These are phyloP conservation scores for Urocynchramus pylzowi DNA, from an alignment of 2,113 vertebrate species.

Conservation along the genomic window DNA sequence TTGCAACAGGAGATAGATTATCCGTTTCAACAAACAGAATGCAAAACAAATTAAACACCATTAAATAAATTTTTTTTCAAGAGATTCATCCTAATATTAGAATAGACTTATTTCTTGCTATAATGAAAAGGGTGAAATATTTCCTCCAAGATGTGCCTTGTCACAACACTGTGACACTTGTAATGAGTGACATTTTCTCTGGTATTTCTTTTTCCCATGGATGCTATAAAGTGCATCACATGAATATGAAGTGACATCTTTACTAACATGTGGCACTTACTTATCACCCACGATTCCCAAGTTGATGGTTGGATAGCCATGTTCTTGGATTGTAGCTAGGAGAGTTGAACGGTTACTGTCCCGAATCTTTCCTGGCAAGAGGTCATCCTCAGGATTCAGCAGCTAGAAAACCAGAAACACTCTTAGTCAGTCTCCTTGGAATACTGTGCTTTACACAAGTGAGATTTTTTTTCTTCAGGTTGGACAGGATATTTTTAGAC, in stretches of 20 bases:
- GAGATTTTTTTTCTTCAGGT: not conserved
- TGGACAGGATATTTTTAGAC: not conserved
- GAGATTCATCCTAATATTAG: not conserved
- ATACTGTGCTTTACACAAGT: not conserved
- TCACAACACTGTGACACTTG: not conserved
- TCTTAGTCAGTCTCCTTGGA: conserved; percentile 35
- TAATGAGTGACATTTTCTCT: not conserved
- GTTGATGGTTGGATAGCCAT: conserved; percentile 98
- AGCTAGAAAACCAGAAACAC: conserved; percentile 75
- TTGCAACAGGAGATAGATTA: not conserved
- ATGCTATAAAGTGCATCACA: not conserved
- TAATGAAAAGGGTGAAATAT: not conserved
- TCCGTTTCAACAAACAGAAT: not conserved
- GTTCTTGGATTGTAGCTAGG: conserved; percentile 96
- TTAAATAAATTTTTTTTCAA: not conserved
- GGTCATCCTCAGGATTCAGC: conserved; percentile 96
- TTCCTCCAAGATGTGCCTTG: not conserved
- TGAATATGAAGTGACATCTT: conserved; percentile 47
- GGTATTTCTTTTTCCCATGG: not conserved
- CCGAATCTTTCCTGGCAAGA: conserved; percentile 96
- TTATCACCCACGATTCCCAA: conserved; percentile 99
- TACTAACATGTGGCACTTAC: conserved; percentile 78
- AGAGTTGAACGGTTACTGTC: conserved; percentile 97
- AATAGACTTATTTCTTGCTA: not conserved
- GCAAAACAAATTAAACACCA: not conserved